Evolutionary conservation across 2,888 invertebrate genomes (phyloP), one percentile per base, ranked within the genome.

Genomic region (Drosophila diplacantha): DNA sequence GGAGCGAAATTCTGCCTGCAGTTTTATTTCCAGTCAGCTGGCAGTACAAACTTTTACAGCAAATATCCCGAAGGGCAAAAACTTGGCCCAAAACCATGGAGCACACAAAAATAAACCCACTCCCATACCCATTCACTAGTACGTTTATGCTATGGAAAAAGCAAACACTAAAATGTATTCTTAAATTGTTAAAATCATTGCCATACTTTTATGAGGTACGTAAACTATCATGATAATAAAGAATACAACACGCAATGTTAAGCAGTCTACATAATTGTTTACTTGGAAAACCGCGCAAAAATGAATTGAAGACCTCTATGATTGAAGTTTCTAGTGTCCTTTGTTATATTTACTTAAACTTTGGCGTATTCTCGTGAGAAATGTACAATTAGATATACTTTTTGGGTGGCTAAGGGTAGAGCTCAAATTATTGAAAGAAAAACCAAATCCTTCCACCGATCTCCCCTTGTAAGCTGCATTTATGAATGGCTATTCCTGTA

Each of bases 51-150:
- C 46, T 57, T 63, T 46, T 37, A 51, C 29, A 39, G 65, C 64
- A 64, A 65, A 64, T 43, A 57, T 46, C 57, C 64, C 26, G 18
- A 52, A 52, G 60, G 50, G 39, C 60, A 47, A 49, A 38, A 66
- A 61, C 24, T 56, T 55, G 34, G 26, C 16, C 39, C 11, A 35
- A 51, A 62, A 46, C 62, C 59, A 54, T 43, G 32, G n/a, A n/a
- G 37, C 47, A 47, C 20, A 61, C 47, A 43, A 26, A 52, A 32
- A 62, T 49, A 37, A 35, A 44, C 24, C 37, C 18, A 37, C 31
- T 14, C 2, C 18, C 22, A 2, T 39, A 4, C 22, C 5, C n/a
- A 9, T n/a, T 35, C 3, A 43, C 4, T 26, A 26, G 26, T 26
- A 12, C 14, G 46, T 35, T 50, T 29, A 56, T 49, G 20, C n/a